Percentiles rank a stretch among this genome's conserved stretches.
Evolutionary conservation across 2,888 invertebrate species (phyloP).

Genomic region (Cataglyphis altisquamis): DNA sequence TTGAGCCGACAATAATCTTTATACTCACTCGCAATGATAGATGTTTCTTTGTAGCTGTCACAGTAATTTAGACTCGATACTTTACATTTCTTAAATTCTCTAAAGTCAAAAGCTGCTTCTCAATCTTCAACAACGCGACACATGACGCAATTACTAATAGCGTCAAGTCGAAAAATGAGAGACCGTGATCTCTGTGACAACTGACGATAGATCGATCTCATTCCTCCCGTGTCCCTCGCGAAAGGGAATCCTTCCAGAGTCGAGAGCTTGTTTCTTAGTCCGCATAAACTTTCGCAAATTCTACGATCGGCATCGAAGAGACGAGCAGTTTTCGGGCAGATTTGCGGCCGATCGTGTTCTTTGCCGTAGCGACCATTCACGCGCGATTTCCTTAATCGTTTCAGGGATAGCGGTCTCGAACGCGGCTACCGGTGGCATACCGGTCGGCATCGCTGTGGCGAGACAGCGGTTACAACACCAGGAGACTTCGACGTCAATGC

Average conservation of each 20-base stretch:
- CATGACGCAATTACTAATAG: not conserved
- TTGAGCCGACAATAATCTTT: not conserved
- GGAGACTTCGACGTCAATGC: conserved; percentile 87
- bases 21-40: not conserved
- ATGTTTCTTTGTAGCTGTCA: not conserved
- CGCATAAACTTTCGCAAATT: not conserved
- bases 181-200: not conserved
- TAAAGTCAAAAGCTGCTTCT: not conserved
- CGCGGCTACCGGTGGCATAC: conserved; percentile 87
- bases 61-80: not conserved
- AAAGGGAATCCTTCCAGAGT: not conserved
- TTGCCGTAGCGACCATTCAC: not conserved
- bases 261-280: not conserved
- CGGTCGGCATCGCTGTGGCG: conserved; percentile 94
- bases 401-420: conserved; percentile 83
- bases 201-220: not conserved
- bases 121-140: not conserved
- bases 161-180: not conserved
- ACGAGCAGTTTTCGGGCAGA: not conserved
- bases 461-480: conserved; percentile 92
- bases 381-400: conserved; percentile 55
- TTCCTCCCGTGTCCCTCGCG: not conserved
- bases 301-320: not conserved
- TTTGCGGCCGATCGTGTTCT: not conserved
- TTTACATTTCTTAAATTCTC: not conserved